Evolutionary conservation across 2,797 vertebrate species (phyloP).

Genomic region (Danio aesculapii): DNA sequence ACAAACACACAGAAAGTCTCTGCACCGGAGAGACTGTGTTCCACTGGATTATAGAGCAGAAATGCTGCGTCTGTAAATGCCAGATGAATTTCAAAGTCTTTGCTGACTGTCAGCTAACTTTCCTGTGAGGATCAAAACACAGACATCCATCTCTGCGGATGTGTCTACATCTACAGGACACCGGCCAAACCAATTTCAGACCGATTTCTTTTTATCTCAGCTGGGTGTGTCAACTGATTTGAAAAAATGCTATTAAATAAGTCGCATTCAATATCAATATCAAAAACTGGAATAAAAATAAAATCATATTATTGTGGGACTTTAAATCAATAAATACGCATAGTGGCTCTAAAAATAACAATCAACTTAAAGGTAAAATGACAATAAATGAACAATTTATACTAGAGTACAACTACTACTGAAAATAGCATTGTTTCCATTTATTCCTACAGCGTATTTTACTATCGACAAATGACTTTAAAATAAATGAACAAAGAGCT

Average conservation of each 20-base stretch:
- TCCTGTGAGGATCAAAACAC: slow-evolving; percentile 18
- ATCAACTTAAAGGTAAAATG: neutral
- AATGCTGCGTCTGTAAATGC: slow-evolving; percentile 28
- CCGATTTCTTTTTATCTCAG: neutral
- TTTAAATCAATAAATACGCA: neutral
- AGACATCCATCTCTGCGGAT: neutral
- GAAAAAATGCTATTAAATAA: neutral
- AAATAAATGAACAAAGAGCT: neutral
- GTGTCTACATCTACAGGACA: neutral
- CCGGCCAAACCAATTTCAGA: neutral
- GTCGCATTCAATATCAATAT: neutral
- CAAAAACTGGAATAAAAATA: neutral
- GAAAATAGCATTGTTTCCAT: neutral
- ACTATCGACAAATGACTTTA: neutral
- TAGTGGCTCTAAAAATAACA: neutral
- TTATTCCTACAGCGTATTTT: neutral
- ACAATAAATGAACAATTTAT: neutral
- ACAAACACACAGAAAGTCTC: slow-evolving; percentile 5
- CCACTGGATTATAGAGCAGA: slow-evolving; percentile 15
- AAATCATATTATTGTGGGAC: neutral
- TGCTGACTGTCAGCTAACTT: slow-evolving; percentile 27
- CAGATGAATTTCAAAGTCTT: slow-evolving; percentile 29
- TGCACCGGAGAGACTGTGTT: slow-evolving; percentile 12
- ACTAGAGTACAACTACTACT: neutral
- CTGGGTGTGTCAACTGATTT: neutral